Percentiles rank a stretch among this genome's conserved stretches.
phyloP scores from a whole-genome alignment of 2,113 vertebrate species.

The crab-eating macaque (Macaca fascicularis) region T2T-MFA8v1.1 NC_088388.1:37667501-37668000 shows the following conservation, averaged over 20 bases:
- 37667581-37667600: not conserved
- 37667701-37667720: constrained; percentile 50
- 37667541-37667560: not conserved
- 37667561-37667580: constrained; percentile 16
- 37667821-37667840: constrained; percentile 40
- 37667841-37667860: constrained; percentile 26
- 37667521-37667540: not conserved
- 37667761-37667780: not conserved
- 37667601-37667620: constrained; percentile 41
- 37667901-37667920: constrained; percentile 52
- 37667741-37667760: not conserved
- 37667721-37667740: constrained; percentile 47
- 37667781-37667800: not conserved
- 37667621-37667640: constrained; percentile 40
- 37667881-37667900: constrained; percentile 55
- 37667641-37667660: constrained; percentile 57
- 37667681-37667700: constrained; percentile 61
- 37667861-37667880: constrained; percentile 48
- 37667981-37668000: constrained; percentile 64
- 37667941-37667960: constrained; percentile 60
- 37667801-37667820: not conserved
- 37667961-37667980: constrained; percentile 55
- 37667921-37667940: constrained; percentile 57
- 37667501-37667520: not conserved
- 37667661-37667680: constrained; percentile 58